phyloP scores from a whole-genome alignment of 1,140 invertebrate genomes.

The Penaeus indicus region DNA sequence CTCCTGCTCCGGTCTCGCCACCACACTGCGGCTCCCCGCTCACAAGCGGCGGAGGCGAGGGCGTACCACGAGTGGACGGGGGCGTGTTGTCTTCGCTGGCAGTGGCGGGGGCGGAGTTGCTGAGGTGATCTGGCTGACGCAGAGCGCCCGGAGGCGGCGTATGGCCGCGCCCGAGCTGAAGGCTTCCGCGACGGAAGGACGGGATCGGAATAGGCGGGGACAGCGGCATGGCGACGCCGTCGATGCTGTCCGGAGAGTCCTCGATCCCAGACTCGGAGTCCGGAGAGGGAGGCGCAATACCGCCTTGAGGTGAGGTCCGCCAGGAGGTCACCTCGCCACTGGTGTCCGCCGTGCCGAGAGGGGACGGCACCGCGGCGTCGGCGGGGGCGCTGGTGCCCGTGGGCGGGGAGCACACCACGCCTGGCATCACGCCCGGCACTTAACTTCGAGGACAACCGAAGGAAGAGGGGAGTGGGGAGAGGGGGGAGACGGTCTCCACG shows the following conservation, averaged over 20 bases:
- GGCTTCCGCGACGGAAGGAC: constrained; percentile 37
- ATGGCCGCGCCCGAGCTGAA: constrained; percentile 16
- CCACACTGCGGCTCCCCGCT: neutral
- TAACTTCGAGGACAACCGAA: too few species aligned
- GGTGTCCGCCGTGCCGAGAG: neutral
- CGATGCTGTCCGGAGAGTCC: constrained; percentile 43
- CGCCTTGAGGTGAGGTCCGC: neutral
- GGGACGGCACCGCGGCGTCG: neutral
- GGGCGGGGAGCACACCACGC: constrained; percentile 46
- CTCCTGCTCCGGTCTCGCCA: neutral
- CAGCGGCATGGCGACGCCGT: constrained; percentile 47
- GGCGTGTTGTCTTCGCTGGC: constrained; percentile 22
- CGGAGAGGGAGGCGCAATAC: constrained; percentile 22
- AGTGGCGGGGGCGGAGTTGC: constrained; percentile 39
- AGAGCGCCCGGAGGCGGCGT: neutral
- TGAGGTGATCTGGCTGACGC: neutral
- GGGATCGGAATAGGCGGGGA: constrained; percentile 53
- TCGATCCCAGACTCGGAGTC: constrained; percentile 54
- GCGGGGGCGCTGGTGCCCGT: neutral
- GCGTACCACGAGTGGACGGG: neutral
- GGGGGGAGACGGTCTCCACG: too few species aligned
- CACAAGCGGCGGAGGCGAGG: neutral
- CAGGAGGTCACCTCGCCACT: neutral
- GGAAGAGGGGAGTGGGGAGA: too few species aligned
- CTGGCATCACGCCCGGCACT: constrained; percentile 38